phyloP scores from a whole-genome alignment of 2,113 vertebrate species.

The Phocoena sinus region DNA sequence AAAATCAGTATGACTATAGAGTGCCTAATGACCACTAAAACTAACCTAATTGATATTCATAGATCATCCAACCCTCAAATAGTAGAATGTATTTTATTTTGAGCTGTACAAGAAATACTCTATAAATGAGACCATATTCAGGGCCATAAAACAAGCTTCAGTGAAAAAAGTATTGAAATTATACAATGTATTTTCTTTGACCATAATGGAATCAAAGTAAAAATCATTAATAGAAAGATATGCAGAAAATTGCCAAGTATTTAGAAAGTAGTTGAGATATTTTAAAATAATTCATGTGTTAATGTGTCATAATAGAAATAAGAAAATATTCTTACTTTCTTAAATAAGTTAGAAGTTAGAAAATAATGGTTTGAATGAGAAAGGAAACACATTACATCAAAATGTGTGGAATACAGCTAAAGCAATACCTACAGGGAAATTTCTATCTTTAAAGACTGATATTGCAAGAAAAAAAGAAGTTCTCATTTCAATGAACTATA shows the following conservation, averaged over 20 bases:
- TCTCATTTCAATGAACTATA: neutral
- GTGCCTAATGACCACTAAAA: neutral
- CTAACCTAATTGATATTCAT: neutral
- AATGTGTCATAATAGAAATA: neutral
- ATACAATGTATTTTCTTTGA: neutral
- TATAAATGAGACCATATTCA: neutral
- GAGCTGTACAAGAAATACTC: neutral
- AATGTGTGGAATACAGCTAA: neutral
- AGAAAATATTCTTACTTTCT: too few species aligned
- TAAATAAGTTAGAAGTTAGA: neutral
- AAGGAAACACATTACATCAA: neutral
- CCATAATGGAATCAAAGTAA: neutral
- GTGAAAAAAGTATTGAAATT: neutral
- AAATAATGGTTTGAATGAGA: neutral
- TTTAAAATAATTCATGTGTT: neutral
- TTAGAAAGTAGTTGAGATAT: neutral
- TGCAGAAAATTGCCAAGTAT: neutral
- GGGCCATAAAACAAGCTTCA: neutral
- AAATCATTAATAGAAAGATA: neutral
- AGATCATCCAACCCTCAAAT: neutral
- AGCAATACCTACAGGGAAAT: neutral
- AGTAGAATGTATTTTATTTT: neutral
- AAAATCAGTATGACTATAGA: neutral
- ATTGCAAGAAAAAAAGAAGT: neutral
- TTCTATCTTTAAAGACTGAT: neutral